Conservation (phyloP, 2,888 invertebrate genomes). For the Temnothorax rugatulus region DNA sequence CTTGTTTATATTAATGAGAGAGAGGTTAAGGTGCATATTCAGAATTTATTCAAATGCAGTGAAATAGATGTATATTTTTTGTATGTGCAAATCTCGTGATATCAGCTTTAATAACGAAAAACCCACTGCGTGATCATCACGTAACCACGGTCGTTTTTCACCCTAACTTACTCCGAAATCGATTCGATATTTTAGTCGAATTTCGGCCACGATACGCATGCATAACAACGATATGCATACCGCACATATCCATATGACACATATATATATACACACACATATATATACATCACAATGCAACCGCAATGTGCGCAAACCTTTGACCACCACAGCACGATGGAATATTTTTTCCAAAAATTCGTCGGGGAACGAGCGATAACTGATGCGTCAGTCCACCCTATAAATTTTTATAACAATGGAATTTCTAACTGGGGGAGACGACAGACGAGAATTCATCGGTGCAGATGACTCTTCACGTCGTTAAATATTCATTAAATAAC, state of each 20-base stretch:
- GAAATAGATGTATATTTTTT: conserved; percentile 2
- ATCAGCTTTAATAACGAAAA: conserved; percentile 40
- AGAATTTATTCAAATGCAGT: background rate
- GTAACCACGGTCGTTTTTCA: conserved; percentile 38
- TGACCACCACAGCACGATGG: conserved; percentile 30
- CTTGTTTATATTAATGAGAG: background rate
- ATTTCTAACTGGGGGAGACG: conserved; percentile 5
- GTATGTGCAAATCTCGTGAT: background rate
- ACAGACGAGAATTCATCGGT: conserved; percentile 9
- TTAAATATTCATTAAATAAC: conserved; percentile 49
- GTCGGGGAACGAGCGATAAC: conserved; percentile 23
- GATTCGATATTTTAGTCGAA: conserved; percentile 41
- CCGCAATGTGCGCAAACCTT: conserved; percentile 31
- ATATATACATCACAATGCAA: conserved; percentile 3
- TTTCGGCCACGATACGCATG: conserved; percentile 29
- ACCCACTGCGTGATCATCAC: conserved; percentile 1
- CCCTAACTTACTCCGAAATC: conserved; percentile 26
- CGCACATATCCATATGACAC: background rate
- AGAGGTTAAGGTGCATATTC: background rate
- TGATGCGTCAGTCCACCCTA: conserved; percentile 32
- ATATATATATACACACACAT: background rate
- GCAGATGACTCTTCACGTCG: background rate
- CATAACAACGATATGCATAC: conserved; percentile 40
- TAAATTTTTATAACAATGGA: conserved; percentile 47
- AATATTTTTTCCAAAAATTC: conserved; percentile 46